phyloP scores from a whole-genome alignment of 2,113 vertebrate genomes.

The Zapornia atra region DNA sequence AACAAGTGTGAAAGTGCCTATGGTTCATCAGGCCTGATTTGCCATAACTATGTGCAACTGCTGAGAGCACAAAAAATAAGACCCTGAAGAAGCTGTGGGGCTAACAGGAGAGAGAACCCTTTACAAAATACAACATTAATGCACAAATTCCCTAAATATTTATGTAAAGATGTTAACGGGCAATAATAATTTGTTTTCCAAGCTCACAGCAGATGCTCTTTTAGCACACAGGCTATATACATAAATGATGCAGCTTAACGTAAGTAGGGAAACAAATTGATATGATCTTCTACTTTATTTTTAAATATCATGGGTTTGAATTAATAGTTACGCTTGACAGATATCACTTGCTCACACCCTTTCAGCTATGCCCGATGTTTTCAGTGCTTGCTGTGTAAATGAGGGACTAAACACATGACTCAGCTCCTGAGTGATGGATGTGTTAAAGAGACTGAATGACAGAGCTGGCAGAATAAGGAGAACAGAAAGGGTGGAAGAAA shows the following conservation, averaged over 20 bases:
- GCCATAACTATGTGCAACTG: not conserved
- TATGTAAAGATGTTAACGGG: not conserved
- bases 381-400: not conserved
- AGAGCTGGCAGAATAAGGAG: not conserved
- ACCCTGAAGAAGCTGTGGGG: not conserved
- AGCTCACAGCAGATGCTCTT: not conserved
- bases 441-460: not conserved
- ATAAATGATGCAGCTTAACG: not conserved
- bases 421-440: not conserved
- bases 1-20: not conserved
- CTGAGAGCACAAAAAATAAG: not conserved
- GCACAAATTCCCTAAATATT: not conserved
- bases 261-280: not conserved
- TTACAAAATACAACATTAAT: not conserved
- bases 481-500: not conserved
- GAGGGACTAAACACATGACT: not conserved
- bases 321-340: not conserved
- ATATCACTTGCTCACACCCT: not conserved
- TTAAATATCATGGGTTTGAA: not conserved
- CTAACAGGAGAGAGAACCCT: not conserved
- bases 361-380: not conserved
- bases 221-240: not conserved
- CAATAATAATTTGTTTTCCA: not conserved
- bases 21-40: slow-evolving; percentile 6
- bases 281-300: not conserved